Conservation (phyloP, 2,888 invertebrate species). For the Machimus rusticus region DNA sequence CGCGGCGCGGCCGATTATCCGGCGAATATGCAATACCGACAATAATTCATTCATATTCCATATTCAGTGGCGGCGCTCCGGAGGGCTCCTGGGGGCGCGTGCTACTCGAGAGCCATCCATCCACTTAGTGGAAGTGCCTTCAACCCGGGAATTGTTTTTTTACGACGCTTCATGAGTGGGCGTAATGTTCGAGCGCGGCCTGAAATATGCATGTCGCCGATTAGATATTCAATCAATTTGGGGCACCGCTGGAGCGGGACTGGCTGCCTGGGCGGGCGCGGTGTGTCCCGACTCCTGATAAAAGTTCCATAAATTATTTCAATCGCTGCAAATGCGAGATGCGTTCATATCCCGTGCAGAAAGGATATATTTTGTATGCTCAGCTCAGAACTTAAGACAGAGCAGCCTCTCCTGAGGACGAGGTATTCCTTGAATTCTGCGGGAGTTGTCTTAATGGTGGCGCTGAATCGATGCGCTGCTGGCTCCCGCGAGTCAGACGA, state of each 20-base stretch:
- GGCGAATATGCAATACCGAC: neutral
- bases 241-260: neutral
- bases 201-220: neutral
- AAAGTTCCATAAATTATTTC: slow-evolving; percentile 14
- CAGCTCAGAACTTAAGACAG: neutral
- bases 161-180: slow-evolving; percentile 10
- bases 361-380: slow-evolving; percentile 1
- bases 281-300: neutral
- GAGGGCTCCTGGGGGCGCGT: neutral
- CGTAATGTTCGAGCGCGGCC: neutral
- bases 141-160: slow-evolving; percentile 17
- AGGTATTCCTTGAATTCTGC: neutral
- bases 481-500: neutral
- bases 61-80: neutral
- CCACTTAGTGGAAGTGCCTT: slow-evolving; percentile 5
- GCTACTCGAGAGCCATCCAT: neutral
- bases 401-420: neutral
- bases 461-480: neutral
- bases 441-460: neutral
- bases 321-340: neutral
- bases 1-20: neutral
- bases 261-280: neutral
- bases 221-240: slow-evolving; percentile 19
- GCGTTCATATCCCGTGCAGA: neutral
- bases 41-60: slow-evolving; percentile 18